phyloP scores from a whole-genome alignment of 2,113 vertebrate species.

The Pelobates fuscus region DNA sequence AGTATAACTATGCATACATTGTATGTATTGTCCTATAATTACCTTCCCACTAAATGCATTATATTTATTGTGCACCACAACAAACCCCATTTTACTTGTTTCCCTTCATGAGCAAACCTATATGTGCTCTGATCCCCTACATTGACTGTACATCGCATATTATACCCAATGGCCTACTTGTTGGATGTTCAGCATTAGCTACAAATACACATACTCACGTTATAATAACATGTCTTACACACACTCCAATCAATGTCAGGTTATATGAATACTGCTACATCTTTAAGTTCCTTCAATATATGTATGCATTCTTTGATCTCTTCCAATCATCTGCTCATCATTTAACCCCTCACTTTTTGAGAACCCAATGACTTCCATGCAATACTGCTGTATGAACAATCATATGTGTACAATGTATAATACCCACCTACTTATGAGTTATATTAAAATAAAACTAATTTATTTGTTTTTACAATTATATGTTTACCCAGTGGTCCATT shows the following conservation, averaged over 20 bases:
- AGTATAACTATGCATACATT: not conserved
- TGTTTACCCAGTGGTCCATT: not conserved
- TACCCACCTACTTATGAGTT: not conserved
- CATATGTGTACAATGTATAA: not conserved
- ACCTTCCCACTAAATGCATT: not conserved
- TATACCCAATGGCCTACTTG: not conserved
- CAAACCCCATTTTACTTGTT: not conserved
- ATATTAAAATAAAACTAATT: not conserved
- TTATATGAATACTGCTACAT: too few species aligned
- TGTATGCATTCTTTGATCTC: too few species aligned
- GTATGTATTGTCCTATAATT: not conserved
- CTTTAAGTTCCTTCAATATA: too few species aligned
- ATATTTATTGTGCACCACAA: not conserved
- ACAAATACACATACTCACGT: too few species aligned
- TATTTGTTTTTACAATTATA: not conserved
- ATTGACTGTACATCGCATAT: not conserved
- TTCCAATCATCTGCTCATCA: too few species aligned
- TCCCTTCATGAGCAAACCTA: too few species aligned
- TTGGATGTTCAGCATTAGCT: too few species aligned
- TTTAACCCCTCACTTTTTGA: too few species aligned
- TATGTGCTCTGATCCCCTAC: not conserved
- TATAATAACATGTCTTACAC: too few species aligned
- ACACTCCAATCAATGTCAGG: too few species aligned
- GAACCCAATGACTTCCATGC: not conserved
- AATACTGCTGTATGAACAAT: not conserved